Evolutionary conservation across 92 coral and sea anemone genomes (phyloP).

Genomic region (Diadumene lineata): DNA sequence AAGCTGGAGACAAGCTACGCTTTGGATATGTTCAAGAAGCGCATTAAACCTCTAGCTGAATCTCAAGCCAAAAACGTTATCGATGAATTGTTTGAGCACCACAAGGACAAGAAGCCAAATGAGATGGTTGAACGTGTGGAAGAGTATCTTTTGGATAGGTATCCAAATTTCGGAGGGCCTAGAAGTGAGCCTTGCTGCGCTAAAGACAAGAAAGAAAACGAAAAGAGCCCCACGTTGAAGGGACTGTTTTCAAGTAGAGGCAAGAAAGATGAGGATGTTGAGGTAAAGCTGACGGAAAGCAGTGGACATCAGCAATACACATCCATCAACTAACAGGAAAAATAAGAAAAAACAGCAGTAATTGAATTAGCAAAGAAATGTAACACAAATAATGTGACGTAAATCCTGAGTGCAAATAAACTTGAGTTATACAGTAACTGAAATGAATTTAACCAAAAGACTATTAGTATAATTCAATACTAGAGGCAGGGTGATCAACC

Average conservation of each 20-base stretch:
- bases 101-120: conserved; percentile 46
- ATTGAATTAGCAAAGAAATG: too few species aligned
- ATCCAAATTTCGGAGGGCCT: conserved; percentile 56
- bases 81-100: conserved; percentile 44
- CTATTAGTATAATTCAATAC: too few species aligned
- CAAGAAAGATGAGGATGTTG: conserved; percentile 13
- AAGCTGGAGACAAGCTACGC: conserved; percentile 67
- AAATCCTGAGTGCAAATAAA: too few species aligned
- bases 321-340: conserved; percentile 27
- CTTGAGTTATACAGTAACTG: too few species aligned
- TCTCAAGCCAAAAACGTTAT: conserved; percentile 43
- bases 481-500: too few species aligned
- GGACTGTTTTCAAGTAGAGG: conserved; percentile 10
- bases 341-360: too few species aligned
- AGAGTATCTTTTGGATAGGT: conserved; percentile 38
- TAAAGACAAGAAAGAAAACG: not conserved
- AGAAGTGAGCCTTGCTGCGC: not conserved
- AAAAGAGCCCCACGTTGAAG: not conserved
- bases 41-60: conserved; percentile 65
- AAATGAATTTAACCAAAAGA: too few species aligned
- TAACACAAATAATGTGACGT: too few species aligned
- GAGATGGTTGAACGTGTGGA: conserved; percentile 45
- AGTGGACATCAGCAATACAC: conserved; percentile 28
- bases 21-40: conserved; percentile 57
- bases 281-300: conserved; percentile 29